Percentiles rank a stretch among this genome's conserved stretches.
phyloP scores from a whole-genome alignment of 2,888 invertebrate species.

The Ashinkailepas kermadecensis region DNA sequence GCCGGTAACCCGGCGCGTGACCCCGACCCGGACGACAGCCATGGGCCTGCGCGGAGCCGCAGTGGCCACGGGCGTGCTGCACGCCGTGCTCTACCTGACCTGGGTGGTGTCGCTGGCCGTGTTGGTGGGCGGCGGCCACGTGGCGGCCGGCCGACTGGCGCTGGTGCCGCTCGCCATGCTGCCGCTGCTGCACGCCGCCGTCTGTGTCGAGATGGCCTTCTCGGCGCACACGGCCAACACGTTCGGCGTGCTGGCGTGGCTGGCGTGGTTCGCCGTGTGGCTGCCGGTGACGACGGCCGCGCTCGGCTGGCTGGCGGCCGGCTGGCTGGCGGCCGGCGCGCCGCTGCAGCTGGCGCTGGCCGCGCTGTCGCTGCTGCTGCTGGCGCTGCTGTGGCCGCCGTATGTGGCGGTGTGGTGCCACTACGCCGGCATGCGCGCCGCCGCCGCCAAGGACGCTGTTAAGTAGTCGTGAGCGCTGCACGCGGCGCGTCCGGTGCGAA shows the following conservation, averaged over 20 bases:
- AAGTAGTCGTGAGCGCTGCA: too few species aligned
- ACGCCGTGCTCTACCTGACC: not conserved
- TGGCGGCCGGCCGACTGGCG: not conserved
- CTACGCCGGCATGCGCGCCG: not conserved
- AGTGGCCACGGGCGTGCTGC: not conserved
- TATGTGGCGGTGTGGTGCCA: not conserved
- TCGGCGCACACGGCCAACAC: not conserved
- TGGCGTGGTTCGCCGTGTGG: conserved; percentile 9
- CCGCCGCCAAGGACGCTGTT: not conserved
- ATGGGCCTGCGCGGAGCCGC: not conserved
- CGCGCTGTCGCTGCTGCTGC: not conserved
- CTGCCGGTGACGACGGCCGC: not conserved
- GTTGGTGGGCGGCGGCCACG: not conserved
- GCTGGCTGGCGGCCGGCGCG: not conserved
- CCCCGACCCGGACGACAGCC: not conserved
- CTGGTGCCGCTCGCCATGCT: conserved; percentile 7
- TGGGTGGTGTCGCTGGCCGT: not conserved
- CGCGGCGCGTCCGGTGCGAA: too few species aligned
- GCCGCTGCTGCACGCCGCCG: not conserved
- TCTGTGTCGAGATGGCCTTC: not conserved
- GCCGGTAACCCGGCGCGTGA: not conserved
- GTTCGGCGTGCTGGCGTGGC: not conserved
- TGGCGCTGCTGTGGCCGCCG: not conserved
- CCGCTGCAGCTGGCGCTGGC: not conserved
- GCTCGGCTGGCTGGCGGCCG: not conserved